Percentiles rank a stretch among this genome's conserved stretches.
Evolutionary conservation across 2,113 vertebrate species (phyloP).

Genomic region (Poeciliopsis retropinna): DNA sequence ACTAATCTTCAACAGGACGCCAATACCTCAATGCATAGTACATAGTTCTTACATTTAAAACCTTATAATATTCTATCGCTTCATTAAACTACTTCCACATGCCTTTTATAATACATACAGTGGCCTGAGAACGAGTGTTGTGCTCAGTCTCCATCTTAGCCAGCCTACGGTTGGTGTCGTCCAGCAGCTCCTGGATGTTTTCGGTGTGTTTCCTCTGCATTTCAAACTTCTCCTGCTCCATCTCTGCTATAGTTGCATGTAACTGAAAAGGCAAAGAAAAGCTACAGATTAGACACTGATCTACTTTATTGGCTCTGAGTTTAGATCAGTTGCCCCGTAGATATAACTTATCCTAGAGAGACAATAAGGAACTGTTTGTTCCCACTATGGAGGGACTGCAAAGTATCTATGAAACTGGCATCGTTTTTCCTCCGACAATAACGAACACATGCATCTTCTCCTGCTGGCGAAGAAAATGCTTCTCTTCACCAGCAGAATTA

Average conservation of each 20-base stretch:
- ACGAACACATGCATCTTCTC: no score
- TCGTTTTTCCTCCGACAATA: neutral
- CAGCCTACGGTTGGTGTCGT: slow-evolving; percentile 88
- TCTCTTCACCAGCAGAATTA: no score
- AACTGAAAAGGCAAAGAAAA: slow-evolving; percentile 75
- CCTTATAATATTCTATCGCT: no score
- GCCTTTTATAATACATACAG: slow-evolving; percentile 77
- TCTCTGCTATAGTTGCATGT: slow-evolving; percentile 83
- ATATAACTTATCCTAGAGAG: neutral
- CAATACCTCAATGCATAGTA: neutral
- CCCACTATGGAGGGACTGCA: no score
- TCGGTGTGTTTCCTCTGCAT: slow-evolving; percentile 89
- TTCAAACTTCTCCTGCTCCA: slow-evolving; percentile 94
- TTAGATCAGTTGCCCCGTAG: neutral
- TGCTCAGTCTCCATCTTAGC: slow-evolving; percentile 90
- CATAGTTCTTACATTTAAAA: neutral
- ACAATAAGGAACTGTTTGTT: neutral
- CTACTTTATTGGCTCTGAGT: neutral
- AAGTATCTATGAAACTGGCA: neutral
- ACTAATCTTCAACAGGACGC: no score
- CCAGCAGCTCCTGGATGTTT: slow-evolving; percentile 89
- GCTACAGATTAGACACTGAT: slow-evolving; percentile 14
- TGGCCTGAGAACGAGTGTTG: slow-evolving; percentile 79
- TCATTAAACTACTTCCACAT: neutral
- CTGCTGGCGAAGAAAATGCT: no score